These are phyloP conservation scores for Ecliptopera silaceata DNA, from an alignment of 2,888 invertebrate species.

Conservation along the genomic window DNA sequence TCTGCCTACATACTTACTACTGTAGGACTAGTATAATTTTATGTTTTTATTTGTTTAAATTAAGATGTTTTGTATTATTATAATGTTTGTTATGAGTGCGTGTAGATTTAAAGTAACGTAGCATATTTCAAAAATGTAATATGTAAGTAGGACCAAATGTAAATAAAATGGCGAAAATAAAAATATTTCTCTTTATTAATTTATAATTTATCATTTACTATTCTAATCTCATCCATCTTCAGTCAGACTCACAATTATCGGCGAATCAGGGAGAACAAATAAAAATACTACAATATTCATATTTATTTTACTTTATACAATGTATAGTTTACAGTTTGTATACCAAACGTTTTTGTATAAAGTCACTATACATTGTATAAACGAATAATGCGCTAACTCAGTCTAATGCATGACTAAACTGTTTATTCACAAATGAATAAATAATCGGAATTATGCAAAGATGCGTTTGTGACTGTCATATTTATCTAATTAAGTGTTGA, in stretches of 20 bases:
- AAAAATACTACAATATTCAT: conserved; percentile 54
- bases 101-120: too few relatives aligned
- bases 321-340: conserved; percentile 35
- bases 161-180: conserved; percentile 48
- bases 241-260: conserved; percentile 63
- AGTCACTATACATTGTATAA: conserved; percentile 49
- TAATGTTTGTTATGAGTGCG: too few relatives aligned
- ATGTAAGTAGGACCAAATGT: conserved; percentile 1
- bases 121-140: too few relatives aligned
- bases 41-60: not conserved
- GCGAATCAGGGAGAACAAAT: conserved; percentile 66
- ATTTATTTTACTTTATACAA: conserved; percentile 44
- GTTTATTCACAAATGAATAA: conserved; percentile 32
- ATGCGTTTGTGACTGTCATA: conserved; percentile 37
- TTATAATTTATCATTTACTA: conserved; percentile 72
- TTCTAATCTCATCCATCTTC: conserved; percentile 70
- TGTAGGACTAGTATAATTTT: too few relatives aligned
- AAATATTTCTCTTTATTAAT: conserved; percentile 79
- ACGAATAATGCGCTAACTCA: conserved; percentile 63
- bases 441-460: conserved; percentile 34
- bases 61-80: too few relatives aligned
- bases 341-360: conserved; percentile 44
- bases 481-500: conserved; percentile 3
- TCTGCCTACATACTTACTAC: too few relatives aligned
- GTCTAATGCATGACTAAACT: conserved; percentile 74